Conservation (phyloP, 2,888 invertebrate genomes). For the Branchipolynoe longqiensis region DNA sequence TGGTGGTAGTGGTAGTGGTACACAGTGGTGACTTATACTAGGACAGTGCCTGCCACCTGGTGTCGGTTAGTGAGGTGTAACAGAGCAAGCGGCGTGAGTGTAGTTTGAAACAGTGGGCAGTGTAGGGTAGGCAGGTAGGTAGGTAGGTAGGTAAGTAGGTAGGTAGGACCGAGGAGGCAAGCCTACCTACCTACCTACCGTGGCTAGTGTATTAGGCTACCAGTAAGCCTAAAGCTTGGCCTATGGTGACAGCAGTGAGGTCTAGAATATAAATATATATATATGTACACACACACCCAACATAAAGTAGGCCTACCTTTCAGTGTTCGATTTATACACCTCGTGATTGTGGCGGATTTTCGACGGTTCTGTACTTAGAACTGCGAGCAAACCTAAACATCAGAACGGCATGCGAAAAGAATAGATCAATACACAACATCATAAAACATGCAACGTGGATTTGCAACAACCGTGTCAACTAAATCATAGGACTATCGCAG, state of each 20-base stretch:
- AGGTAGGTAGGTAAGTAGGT: background rate
- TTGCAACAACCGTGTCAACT: constrained; percentile 30
- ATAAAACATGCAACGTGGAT: constrained; percentile 50
- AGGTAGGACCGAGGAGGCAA: background rate
- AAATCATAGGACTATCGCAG: no score
- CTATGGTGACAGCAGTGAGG: background rate
- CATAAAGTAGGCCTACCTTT: constrained; percentile 54
- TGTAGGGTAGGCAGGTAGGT: constrained; percentile 6
- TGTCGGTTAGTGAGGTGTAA: no score
- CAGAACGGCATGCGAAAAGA: constrained; percentile 57
- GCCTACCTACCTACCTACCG: background rate
- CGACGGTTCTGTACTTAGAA: constrained; percentile 56
- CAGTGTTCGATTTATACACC: constrained; percentile 25
- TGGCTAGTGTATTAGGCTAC: no score
- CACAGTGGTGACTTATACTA: no score
- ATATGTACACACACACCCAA: constrained; percentile 50
- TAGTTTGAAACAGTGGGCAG: background rate
- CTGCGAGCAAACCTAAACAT: constrained; percentile 57
- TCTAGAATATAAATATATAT: background rate
- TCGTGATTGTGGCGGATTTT: constrained; percentile 39
- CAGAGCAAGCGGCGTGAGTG: constrained; percentile 18
- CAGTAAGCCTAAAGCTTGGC: background rate
- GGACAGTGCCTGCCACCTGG: no score
- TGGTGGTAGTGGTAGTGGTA: no score
- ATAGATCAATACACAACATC: constrained; percentile 19